A percentile compares a stretch with the other conserved stretches of the same genome.
phyloP scores from a whole-genome alignment of 2,113 vertebrate species.

The Dendrocopos noguchii region DNA sequence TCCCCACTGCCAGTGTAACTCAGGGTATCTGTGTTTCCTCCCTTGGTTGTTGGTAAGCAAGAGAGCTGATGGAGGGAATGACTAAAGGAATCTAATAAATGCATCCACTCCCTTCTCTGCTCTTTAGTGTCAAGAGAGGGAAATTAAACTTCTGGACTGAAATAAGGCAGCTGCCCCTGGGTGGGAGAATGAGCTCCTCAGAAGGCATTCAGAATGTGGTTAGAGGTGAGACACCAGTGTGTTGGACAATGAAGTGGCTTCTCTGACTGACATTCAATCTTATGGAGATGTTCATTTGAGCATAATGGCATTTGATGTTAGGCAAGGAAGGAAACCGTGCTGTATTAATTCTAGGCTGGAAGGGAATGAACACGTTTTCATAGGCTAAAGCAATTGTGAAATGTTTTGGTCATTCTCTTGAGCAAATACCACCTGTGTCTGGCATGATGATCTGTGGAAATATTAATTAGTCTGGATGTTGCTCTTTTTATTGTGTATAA shows the following conservation, averaged over 20 bases:
- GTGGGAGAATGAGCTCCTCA: not conserved
- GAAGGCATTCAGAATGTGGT: too few species aligned
- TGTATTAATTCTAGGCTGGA: not conserved
- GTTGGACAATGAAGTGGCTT: too few species aligned
- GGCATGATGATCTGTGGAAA: not conserved
- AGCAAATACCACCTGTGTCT: not conserved
- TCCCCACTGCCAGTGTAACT: not conserved
- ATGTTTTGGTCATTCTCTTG: not conserved
- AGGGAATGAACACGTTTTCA: not conserved
- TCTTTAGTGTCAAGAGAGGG: not conserved
- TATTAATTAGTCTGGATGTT: not conserved
- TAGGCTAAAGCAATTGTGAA: not conserved
- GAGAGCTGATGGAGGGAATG: not conserved
- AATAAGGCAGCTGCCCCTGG: not conserved
- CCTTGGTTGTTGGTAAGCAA: not conserved
- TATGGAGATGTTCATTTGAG: not conserved
- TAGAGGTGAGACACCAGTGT: too few species aligned
- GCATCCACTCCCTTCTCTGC: not conserved
- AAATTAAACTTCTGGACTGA: accelerated
- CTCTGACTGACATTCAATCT: too few species aligned
- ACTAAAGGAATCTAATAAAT: not conserved
- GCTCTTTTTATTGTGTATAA: not conserved
- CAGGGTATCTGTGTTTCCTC: not conserved
- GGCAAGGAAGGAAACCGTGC: not conserved
- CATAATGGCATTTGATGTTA: not conserved